A percentile compares a stretch with the other conserved stretches of the same genome.
These are phyloP conservation scores for Lucilia sericata DNA, from an alignment of 1,140 invertebrate genomes.

Conservation along the genomic window DNA sequence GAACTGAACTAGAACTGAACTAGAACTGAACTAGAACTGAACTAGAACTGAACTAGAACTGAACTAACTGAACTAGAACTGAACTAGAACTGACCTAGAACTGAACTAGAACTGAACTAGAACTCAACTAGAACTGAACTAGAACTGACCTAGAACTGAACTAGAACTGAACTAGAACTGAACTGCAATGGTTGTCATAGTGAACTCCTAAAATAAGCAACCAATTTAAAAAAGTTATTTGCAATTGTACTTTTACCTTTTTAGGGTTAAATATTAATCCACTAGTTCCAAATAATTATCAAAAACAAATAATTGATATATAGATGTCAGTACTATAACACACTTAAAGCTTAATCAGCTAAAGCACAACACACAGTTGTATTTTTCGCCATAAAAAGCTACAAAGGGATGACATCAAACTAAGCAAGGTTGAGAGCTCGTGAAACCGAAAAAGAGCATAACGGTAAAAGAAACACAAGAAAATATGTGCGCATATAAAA, in stretches of 20 bases:
- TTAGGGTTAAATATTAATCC: neutral
- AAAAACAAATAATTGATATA: neutral
- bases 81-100: no score
- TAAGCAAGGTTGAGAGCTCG: constrained; percentile 8
- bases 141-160: no score
- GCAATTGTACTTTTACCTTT: neutral
- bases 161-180: no score
- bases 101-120: no score
- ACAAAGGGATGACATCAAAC: constrained; percentile 36
- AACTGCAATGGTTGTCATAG: no score
- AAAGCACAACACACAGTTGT: neutral
- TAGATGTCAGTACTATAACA: constrained; percentile 15
- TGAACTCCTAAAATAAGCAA: no score
- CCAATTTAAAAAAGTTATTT: no score
- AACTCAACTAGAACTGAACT: no score
- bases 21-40: no score
- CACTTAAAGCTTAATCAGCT: constrained; percentile 6
- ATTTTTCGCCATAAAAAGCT: neutral
- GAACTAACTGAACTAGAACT: no score
- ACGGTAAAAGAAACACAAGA: neutral
- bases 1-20: no score
- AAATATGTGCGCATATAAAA: neutral
- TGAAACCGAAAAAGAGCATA: neutral
- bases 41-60: no score
- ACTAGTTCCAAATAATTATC: neutral